phyloP scores from a whole-genome alignment of 1,140 invertebrate species.

The Liolophura sinensis region DNA sequence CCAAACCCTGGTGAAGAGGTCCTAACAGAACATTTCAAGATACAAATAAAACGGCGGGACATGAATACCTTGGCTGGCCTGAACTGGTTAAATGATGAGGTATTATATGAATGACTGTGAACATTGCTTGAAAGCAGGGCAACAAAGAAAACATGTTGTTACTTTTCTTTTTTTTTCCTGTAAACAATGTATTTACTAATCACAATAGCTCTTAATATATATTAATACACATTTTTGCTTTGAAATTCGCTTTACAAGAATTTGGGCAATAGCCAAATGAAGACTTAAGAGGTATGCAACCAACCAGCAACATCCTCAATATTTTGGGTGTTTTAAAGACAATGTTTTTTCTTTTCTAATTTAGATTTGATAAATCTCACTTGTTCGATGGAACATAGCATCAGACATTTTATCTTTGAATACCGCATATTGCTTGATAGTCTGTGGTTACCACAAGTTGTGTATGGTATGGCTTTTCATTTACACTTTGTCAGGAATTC shows the following conservation, averaged over 20 bases:
- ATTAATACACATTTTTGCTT: background rate
- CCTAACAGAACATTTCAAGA: slow-evolving; percentile 64
- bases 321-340: too few relatives aligned
- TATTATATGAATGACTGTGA: slow-evolving; percentile 28
- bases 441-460: too few relatives aligned
- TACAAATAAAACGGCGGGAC: slow-evolving; percentile 70
- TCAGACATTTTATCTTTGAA: too few relatives aligned
- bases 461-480: too few relatives aligned
- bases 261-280: background rate
- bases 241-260: background rate
- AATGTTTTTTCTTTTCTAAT: too few relatives aligned
- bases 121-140: background rate
- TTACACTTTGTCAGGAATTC: too few relatives aligned
- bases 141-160: background rate
- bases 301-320: too few relatives aligned
- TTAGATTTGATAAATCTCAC: too few relatives aligned
- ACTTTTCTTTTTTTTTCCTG: background rate
- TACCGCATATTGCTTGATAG: too few relatives aligned
- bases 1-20: slow-evolving; percentile 59
- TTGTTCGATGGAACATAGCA: too few relatives aligned
- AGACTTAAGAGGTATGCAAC: too few relatives aligned
- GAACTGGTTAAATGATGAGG: slow-evolving; percentile 96
- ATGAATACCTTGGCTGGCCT: slow-evolving; percentile 78
- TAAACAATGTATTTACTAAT: background rate
- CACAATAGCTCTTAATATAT: background rate